Base-by-base conservation (phyloP, 2,888 invertebrate genomes). In the Dasysyrphus tricinctus region DNA sequence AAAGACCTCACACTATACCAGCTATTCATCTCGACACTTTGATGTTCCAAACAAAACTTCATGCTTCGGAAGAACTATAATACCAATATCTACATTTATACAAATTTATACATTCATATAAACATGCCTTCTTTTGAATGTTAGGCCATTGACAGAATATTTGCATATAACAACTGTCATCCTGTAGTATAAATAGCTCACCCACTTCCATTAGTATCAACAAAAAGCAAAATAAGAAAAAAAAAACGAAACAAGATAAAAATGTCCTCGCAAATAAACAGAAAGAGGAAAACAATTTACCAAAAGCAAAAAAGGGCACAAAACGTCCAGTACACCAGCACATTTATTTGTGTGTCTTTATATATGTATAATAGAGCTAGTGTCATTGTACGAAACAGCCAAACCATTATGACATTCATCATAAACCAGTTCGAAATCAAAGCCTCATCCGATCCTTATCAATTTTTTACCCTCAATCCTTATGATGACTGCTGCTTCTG, bases 401-500 rank as follows among this genome's bases (percentile, higher is more conserved):
- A 34, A 75, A 65, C 70, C 78, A 86, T 86, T 75, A 82, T 72
- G 82, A 79, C 78, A 86, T 86, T 86, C 82, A 75, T 86, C 86
- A 82, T 78, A 82, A 51, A 70, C 56, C 75, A 79, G 74, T 75
- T 79, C 75, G 56, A 74, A 86, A 86, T 86, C 82, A 86, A 82
- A 86, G 77, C 75, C 47, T 70, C 82, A 82, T 56, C 86, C 78
- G 86, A 86, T 86, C 82, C 78, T 86, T 86, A 86, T 86, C 86
- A 86, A 86, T 82, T 79, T n/a, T 85, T 63, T 75, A 82, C 75
- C 86, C 85, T 78, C 82, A 82, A 86, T 86, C 78, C 86, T 75
- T 78, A 61, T 57, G 57, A 19, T 61, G 61, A 16, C 19, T 61
- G 57, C 11, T 29, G 7, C n/a, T 49, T 14, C 44, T 67, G 42